Percentiles rank a stretch among this genome's conserved stretches.
Evolutionary conservation across 2,113 vertebrate genomes (phyloP).

Genomic region (Chelonoidis abingdonii): DNA sequence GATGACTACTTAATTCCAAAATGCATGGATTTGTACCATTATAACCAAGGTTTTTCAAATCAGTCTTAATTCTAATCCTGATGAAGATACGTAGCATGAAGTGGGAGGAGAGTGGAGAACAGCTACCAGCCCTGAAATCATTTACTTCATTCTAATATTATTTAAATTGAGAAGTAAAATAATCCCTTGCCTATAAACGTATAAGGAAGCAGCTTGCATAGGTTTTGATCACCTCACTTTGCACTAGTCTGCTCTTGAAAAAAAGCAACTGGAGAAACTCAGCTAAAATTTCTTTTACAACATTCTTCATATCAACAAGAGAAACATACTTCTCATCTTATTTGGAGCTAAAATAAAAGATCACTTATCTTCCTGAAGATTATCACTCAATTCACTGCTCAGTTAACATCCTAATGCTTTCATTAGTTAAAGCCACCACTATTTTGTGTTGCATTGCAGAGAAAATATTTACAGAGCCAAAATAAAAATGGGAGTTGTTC

Average conservation of each 20-base stretch:
- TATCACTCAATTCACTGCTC: fast-evolving
- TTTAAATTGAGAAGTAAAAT: not conserved
- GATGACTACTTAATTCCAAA: not conserved
- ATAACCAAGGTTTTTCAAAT: not conserved
- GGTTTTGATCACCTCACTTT: constrained; percentile 1
- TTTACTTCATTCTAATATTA: not conserved
- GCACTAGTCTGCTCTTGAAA: not conserved
- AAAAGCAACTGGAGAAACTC: not conserved
- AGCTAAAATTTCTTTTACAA: not conserved
- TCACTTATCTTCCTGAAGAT: not conserved
- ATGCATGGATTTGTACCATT: not conserved
- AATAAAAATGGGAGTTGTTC: not conserved
- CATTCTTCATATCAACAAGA: not conserved
- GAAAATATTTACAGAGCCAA: not conserved
- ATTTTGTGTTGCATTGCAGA: not conserved
- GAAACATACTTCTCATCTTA: not conserved
- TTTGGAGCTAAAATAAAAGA: not conserved
- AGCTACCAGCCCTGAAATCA: fast-evolving
- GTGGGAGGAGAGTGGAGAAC: fast-evolving
- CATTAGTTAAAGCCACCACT: not conserved
- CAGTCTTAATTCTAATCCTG: not conserved
- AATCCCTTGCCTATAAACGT: constrained; percentile 19
- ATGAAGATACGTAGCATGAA: not conserved
- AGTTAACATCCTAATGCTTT: not conserved
- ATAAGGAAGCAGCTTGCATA: not conserved